A percentile compares a stretch with the other conserved stretches of the same genome.
phyloP scores from a whole-genome alignment of 2,113 vertebrate species.

The Peromyscus polionotus region DNA sequence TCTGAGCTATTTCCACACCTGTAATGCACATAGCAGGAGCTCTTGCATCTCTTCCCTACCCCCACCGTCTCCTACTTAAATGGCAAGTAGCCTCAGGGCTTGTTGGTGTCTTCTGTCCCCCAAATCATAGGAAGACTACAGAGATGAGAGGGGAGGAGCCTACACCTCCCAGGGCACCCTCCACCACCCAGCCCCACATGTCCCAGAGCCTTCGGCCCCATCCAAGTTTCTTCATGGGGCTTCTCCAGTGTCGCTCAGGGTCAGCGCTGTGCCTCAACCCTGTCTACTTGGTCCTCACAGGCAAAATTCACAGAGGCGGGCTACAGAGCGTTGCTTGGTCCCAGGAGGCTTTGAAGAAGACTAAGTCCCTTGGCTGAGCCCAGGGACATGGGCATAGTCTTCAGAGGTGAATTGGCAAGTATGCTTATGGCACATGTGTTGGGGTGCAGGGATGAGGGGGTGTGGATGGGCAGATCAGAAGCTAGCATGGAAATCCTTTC shows the following conservation, averaged over 20 bases:
- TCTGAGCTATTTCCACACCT: neutral
- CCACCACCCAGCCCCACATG: rapidly evolving
- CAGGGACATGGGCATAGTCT: neutral
- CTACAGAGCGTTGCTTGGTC: neutral
- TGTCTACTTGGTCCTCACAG: neutral
- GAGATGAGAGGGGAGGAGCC: neutral
- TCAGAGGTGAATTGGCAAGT: neutral
- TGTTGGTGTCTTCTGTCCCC: neutral
- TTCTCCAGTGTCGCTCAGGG: neutral
- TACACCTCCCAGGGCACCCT: neutral
- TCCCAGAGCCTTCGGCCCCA: neutral
- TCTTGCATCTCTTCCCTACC: neutral
- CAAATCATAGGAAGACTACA: neutral
- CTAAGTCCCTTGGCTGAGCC: neutral
- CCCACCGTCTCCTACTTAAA: neutral
- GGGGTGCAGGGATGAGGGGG: too few relatives aligned
- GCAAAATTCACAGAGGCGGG: neutral
- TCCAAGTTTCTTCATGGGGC: neutral
- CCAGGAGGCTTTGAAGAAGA: neutral
- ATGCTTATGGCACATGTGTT: neutral
- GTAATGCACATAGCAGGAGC: neutral
- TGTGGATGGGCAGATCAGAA: neutral
- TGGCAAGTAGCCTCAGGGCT: neutral
- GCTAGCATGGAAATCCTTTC: neutral
- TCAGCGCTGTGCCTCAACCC: neutral